Percentiles rank a stretch among this genome's conserved stretches.
Conservation (phyloP, 1,140 invertebrate genomes). For the Halictus rubicundus region DNA sequence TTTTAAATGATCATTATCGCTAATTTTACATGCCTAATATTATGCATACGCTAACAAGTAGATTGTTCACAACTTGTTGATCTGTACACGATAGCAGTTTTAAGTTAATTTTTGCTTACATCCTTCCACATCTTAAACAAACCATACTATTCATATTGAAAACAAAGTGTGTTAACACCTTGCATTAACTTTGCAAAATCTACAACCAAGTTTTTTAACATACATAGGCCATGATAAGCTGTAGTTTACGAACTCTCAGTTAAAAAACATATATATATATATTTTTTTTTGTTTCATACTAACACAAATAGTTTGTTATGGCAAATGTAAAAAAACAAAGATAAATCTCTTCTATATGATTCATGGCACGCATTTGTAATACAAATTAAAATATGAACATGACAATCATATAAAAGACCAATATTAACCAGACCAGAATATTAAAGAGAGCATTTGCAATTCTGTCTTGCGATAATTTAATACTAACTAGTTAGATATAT, state of each 20-base stretch:
- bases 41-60: constrained; percentile 59
- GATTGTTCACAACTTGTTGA: constrained; percentile 41
- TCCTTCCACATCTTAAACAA: not conserved
- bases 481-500: constrained; percentile 33
- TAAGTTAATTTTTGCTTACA: not conserved
- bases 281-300: constrained; percentile 8
- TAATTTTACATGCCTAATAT: constrained; percentile 60
- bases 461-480: constrained; percentile 36
- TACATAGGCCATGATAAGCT: constrained; percentile 22
- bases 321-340: constrained; percentile 24
- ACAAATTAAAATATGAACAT: constrained; percentile 41
- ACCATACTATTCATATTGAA: not conserved
- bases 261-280: not conserved
- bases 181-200: not conserved
- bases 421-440: too few relatives aligned
- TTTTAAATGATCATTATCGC: constrained; percentile 58
- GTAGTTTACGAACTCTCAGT: not conserved
- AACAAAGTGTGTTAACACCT: not conserved
- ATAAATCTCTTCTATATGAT: constrained; percentile 33
- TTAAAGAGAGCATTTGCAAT: constrained; percentile 54
- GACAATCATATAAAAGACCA: constrained; percentile 51
- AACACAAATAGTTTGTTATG: constrained; percentile 22
- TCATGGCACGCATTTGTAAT: constrained; percentile 59
- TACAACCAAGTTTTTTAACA: constrained; percentile 1
- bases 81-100: constrained; percentile 27